Percentiles rank a stretch among this genome's conserved stretches.
Evolutionary conservation across 2,888 invertebrate species (phyloP).

Genomic region (Agonopterix alstromeriana): DNA sequence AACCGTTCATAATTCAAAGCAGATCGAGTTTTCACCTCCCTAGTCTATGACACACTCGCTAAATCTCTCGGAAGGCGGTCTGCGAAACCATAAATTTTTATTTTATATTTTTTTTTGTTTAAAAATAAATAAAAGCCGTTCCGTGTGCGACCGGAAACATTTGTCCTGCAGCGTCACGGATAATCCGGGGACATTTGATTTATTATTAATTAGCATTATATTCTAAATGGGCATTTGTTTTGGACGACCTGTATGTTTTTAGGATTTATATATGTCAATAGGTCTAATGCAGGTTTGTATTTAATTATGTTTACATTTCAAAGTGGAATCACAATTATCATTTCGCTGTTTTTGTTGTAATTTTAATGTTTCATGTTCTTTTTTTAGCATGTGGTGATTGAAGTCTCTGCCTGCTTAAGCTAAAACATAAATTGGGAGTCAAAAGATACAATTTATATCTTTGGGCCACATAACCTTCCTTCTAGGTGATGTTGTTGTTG

Average conservation of each 20-base stretch:
- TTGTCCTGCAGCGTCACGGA: slow-evolving; percentile 64
- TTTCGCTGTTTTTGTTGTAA: no score
- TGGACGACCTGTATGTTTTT: not conserved
- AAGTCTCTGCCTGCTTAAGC: no score
- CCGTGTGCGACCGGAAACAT: slow-evolving; percentile 66
- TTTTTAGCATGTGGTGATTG: no score
- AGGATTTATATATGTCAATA: no score
- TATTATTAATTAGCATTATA: slow-evolving; percentile 69
- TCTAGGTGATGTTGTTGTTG: no score
- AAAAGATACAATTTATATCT: no score
- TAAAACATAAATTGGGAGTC: no score
- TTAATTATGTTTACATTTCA: no score
- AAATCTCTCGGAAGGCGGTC: slow-evolving; percentile 74
- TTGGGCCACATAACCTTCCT: no score
- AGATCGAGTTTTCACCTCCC: slow-evolving; percentile 59
- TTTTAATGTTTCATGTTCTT: no score
- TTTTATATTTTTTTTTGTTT: slow-evolving; percentile 39
- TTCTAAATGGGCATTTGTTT: slow-evolving; percentile 19
- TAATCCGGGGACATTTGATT: slow-evolving; percentile 67
- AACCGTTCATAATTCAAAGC: slow-evolving; percentile 64
- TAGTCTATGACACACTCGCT: slow-evolving; percentile 71
- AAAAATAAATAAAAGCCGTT: slow-evolving; percentile 65
- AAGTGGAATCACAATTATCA: no score
- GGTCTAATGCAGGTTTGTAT: no score
- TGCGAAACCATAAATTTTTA: slow-evolving; percentile 65